Evolutionary conservation across 1,140 invertebrate genomes (phyloP), one percentile per base, ranked within the genome.

Genomic region (Polypedilum vanderplanki): DNA sequence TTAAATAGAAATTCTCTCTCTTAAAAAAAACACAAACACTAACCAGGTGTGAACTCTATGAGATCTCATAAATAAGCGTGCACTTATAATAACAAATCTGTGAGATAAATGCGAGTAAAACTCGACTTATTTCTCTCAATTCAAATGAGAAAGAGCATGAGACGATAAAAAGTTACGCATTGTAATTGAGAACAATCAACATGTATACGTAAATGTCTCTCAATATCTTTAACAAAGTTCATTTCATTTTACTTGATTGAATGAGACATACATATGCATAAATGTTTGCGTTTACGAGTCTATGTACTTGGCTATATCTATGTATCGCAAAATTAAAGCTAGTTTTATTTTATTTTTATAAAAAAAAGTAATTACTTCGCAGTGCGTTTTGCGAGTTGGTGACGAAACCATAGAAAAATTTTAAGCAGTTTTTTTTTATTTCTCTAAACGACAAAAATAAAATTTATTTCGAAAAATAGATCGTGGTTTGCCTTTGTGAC

Each of bases 401-500:
- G 12, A n/a, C 46, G 46, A 33, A 7, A 33, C 20, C 73, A 22
- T 20, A n/a, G 46, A 57, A 57, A 57, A 57, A 4, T 33, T n/a
- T 57, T n/a, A 57, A 57, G n/a, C 4, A 57, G 46, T 57, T 57
- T 46, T 46, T 33, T 33, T 33, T 33, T 5, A 33, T 33, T 33
- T 33, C 24, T 33, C 10, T 57, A 57, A 57, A 57, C 46, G 46
- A 57, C 10, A 57, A 57, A 15, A 17, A 57, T 3, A 12, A 3
- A 3, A 3, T 57, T 3, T 17, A 57, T 12, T 57, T 57, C n/a
- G 46, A 12, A 57, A 57, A 57, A 15, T 9, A 57, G 33, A 40
- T 74, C 40, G n/a, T 74, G 22, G 33, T 40, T 74, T 74, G 9
- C n/a, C 15, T 70, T 41, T 73, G 2, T 75, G 65, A 73, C 18